A percentile compares a stretch with the other conserved stretches of the same genome.
These are phyloP conservation scores for Drosophila gaucha DNA, from an alignment of 2,888 invertebrate species.

Conservation along the genomic window DNA sequence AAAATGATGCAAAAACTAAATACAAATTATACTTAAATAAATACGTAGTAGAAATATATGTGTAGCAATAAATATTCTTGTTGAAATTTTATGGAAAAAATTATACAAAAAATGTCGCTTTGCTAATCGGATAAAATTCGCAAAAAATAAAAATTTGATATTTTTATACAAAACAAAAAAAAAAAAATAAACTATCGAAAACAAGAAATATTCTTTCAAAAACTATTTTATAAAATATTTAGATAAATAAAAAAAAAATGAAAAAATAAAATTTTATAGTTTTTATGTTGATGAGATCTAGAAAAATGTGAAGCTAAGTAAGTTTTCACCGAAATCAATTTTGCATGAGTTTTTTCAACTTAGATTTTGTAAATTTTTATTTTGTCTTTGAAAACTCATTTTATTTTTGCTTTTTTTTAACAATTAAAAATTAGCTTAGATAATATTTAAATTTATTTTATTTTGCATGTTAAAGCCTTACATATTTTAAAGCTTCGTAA, in stretches of 20 bases:
- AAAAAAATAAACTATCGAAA: constrained; percentile 27
- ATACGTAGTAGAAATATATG: constrained; percentile 40
- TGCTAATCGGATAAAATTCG: constrained; percentile 50
- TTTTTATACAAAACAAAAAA: constrained; percentile 66
- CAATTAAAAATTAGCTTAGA: too few relatives aligned
- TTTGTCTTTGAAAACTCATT: background rate
- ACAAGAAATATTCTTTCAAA: constrained; percentile 41
- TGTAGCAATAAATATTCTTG: constrained; percentile 54
- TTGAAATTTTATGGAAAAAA: constrained; percentile 34
- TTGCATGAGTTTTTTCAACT: constrained; percentile 35
- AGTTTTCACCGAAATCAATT: constrained; percentile 21
- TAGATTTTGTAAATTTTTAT: background rate
- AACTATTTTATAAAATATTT: constrained; percentile 60
- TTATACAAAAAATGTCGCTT: constrained; percentile 49
- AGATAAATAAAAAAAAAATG: constrained; percentile 53
- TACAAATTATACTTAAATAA: constrained; percentile 26
- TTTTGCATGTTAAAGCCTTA: too few relatives aligned
- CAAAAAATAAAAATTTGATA: constrained; percentile 63
- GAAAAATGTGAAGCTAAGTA: constrained; percentile 26
- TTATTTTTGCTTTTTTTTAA: background rate
- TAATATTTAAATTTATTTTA: background rate
- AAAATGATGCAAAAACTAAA: constrained; percentile 31
- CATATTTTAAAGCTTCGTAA: background rate
- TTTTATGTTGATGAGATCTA: constrained; percentile 19
- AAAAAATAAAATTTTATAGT: constrained; percentile 19